Evolutionary conservation across 2,797 vertebrate genomes (phyloP).

Genomic region (Eulemur mongoz): DNA sequence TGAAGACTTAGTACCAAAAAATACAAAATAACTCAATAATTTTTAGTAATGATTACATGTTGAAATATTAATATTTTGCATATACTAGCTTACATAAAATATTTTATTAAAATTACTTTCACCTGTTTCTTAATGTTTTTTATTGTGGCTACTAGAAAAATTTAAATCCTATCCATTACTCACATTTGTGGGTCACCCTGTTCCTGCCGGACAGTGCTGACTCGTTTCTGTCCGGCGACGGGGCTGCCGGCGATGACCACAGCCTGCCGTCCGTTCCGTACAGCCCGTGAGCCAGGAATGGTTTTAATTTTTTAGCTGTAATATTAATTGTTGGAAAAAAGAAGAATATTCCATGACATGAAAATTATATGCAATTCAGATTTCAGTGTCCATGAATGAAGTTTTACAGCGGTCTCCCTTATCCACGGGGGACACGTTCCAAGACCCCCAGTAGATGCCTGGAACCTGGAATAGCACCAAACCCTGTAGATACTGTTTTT

Average conservation of each 20-base stretch:
- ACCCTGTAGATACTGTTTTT: neutral
- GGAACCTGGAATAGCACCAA: neutral
- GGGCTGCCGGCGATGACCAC: neutral
- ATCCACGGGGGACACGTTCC: fast-evolving
- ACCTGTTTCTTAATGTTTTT: neutral
- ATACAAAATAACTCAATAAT: neutral
- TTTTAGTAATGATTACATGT: neutral
- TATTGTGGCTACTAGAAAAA: neutral
- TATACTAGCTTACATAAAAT: neutral
- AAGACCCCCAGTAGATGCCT: neutral
- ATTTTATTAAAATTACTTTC: neutral
- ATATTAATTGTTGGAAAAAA: neutral
- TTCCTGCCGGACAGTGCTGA: neutral
- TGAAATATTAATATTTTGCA: neutral
- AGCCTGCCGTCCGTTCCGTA: neutral
- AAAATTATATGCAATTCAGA: neutral
- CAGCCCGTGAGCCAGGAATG: fast-evolving
- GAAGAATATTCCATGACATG: neutral
- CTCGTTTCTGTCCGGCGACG: neutral
- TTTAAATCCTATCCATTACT: neutral
- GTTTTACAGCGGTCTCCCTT: neutral
- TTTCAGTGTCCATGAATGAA: neutral
- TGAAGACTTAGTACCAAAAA: neutral
- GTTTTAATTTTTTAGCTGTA: neutral
- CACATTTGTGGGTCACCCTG: neutral